Percentiles rank a stretch among this genome's conserved stretches.
Conservation (phyloP, 2,888 invertebrate species). For the Plebejus argus region DNA sequence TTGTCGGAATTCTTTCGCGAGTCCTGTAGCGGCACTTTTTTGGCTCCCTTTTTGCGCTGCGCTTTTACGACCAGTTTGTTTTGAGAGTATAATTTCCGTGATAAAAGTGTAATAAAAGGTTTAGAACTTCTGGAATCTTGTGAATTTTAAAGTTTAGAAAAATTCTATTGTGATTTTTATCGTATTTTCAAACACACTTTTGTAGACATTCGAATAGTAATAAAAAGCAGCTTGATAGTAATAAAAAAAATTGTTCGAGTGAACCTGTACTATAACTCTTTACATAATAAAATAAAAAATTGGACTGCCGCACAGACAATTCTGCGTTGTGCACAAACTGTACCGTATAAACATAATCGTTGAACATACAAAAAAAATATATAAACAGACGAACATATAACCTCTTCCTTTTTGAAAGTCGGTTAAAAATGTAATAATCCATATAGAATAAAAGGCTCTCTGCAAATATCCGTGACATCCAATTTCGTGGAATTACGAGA, state of each 20-base stretch:
- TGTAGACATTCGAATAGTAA: neutral
- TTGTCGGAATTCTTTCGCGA: slow-evolving; percentile 24
- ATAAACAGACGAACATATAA: no score
- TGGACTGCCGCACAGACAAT: neutral
- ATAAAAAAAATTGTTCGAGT: no score
- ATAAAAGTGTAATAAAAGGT: slow-evolving; percentile 17
- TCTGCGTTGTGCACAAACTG: neutral
- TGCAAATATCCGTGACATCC: neutral
- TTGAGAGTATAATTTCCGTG: slow-evolving; percentile 11
- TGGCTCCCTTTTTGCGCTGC: neutral
- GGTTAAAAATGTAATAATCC: no score
- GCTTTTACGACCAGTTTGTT: slow-evolving; percentile 26
- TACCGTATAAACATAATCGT: no score
- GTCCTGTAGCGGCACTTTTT: slow-evolving; percentile 16
- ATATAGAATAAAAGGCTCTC: neutral
- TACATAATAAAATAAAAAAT: neutral
- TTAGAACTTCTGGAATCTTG: neutral
- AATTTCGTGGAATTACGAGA: neutral
- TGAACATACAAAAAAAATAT: no score
- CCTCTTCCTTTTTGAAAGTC: no score
- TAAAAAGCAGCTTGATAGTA: no score
- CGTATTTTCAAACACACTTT: neutral
- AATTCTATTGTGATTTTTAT: neutral
- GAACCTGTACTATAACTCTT: no score
- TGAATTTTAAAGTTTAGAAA: neutral